These are phyloP conservation scores for Anhinga rufa DNA, from an alignment of 2,113 vertebrate species.

Conservation along the genomic window DNA sequence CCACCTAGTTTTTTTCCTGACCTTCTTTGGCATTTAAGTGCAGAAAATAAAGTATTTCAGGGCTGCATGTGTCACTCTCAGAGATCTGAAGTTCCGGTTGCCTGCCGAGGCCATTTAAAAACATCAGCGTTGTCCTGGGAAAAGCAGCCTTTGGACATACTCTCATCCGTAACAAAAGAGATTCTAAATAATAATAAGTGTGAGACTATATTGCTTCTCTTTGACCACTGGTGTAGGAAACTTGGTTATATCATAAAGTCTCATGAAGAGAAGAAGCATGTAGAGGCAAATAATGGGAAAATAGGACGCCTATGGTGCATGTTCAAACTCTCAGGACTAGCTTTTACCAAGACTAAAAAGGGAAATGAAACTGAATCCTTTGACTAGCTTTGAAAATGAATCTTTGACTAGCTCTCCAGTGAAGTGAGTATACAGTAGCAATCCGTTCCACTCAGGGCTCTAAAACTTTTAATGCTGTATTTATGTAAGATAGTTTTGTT, in stretches of 20 bases:
- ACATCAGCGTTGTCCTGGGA: slow-evolving; percentile 38
- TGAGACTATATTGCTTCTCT: slow-evolving; percentile 63
- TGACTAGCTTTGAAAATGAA: slow-evolving; percentile 45
- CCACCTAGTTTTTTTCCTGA: background rate
- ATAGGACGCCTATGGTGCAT: slow-evolving; percentile 48
- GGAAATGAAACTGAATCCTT: slow-evolving; percentile 30
- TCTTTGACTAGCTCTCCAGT: slow-evolving; percentile 50
- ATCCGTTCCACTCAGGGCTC: slow-evolving; percentile 20
- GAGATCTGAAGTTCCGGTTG: slow-evolving; percentile 55
- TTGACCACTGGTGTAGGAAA: slow-evolving; percentile 58
- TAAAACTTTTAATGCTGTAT: slow-evolving; percentile 38
- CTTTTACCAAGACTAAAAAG: slow-evolving; percentile 67
- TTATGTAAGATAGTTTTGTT: slow-evolving; percentile 42
- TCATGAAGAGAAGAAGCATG: slow-evolving; percentile 34
- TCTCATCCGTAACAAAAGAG: slow-evolving; percentile 65
- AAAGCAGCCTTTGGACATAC: slow-evolving; percentile 48
- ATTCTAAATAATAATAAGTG: slow-evolving; percentile 70
- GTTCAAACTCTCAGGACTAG: slow-evolving; percentile 53
- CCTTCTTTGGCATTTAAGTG: slow-evolving; percentile 43
- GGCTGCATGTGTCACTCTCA: slow-evolving; percentile 40
- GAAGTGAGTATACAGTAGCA: slow-evolving; percentile 44
- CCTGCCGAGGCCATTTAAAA: slow-evolving; percentile 57
- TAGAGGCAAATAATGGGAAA: slow-evolving; percentile 61
- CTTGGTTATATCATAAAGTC: slow-evolving; percentile 40
- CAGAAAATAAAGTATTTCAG: slow-evolving; percentile 57